These are phyloP conservation scores for Darevskia mixta DNA, from an alignment of 2,797 vertebrate species.

Conservation along the genomic window DNA sequence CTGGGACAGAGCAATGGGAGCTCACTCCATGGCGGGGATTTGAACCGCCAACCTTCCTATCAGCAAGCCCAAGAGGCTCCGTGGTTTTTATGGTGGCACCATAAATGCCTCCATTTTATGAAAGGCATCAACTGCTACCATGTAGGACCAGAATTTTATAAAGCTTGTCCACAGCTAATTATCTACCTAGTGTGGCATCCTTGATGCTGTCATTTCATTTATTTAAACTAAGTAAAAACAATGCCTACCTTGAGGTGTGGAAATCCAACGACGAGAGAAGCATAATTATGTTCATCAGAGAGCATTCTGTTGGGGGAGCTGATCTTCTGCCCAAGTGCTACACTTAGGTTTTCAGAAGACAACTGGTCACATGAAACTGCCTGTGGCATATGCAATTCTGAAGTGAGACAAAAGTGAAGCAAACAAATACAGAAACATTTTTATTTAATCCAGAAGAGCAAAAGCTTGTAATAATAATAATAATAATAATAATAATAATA, in stretches of 20 bases:
- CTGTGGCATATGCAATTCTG: constrained; percentile 79
- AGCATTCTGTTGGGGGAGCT: constrained; percentile 92
- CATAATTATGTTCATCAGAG: constrained; percentile 85
- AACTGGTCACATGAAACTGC: constrained; percentile 89
- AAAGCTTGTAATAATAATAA: too few relatives aligned
- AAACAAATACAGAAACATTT: constrained; percentile 47
- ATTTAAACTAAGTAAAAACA: background rate
- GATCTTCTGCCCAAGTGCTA: constrained; percentile 92
- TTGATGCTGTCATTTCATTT: constrained; percentile 20
- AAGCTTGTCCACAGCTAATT: background rate
- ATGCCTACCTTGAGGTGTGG: constrained; percentile 92
- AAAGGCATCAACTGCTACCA: background rate
- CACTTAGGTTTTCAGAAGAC: constrained; percentile 91
- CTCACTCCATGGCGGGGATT: fast-evolving
- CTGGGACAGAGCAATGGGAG: too few relatives aligned
- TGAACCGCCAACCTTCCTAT: too few relatives aligned
- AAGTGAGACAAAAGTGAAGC: constrained; percentile 70
- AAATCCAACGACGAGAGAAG: constrained; percentile 90
- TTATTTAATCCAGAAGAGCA: constrained; percentile 58
- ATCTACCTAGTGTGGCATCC: background rate
- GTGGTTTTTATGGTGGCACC: too few relatives aligned
- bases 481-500: too few relatives aligned
- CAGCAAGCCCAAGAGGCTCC: too few relatives aligned
- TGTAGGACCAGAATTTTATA: background rate
- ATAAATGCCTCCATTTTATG: background rate